A percentile compares a stretch with the other conserved stretches of the same genome.
Evolutionary conservation across 2,113 vertebrate genomes (phyloP).

Genomic region (Rhinolophus ferrumequinum): DNA sequence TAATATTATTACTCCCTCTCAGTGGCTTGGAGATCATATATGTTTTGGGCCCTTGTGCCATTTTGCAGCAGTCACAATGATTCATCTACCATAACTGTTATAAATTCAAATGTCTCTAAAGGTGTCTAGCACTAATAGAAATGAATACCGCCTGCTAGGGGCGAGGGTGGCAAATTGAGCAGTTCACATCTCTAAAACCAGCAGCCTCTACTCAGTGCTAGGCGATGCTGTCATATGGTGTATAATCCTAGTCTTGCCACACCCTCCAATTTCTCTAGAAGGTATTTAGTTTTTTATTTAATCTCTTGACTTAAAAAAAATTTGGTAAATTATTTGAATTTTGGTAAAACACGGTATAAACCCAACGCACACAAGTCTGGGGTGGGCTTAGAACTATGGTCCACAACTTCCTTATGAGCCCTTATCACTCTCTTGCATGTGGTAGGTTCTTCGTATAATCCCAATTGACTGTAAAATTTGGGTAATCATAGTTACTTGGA

Average conservation of each 20-base stretch:
- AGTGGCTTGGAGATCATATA: neutral
- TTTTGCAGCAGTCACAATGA: neutral
- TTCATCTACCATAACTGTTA: neutral
- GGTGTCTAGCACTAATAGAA: neutral
- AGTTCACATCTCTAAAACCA: neutral
- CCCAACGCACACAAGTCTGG: neutral
- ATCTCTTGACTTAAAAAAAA: neutral
- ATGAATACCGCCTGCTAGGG: neutral
- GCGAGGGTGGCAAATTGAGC: neutral
- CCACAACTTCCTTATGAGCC: neutral
- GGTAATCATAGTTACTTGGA: neutral
- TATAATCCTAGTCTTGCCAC: neutral
- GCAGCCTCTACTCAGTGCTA: neutral
- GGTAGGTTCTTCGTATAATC: neutral
- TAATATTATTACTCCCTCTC: neutral
- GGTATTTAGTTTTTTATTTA: neutral
- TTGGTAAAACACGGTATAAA: neutral
- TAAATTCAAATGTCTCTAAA: neutral
- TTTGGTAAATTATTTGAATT: neutral
- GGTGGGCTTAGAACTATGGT: neutral
- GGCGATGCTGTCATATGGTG: neutral
- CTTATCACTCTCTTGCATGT: neutral
- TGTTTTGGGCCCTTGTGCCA: neutral
- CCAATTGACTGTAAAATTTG: neutral
- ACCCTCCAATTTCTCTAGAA: neutral